These are phyloP conservation scores for Gymnothorax reevesii DNA, from an alignment of 2,797 vertebrate genomes.

Conservation along the genomic window DNA sequence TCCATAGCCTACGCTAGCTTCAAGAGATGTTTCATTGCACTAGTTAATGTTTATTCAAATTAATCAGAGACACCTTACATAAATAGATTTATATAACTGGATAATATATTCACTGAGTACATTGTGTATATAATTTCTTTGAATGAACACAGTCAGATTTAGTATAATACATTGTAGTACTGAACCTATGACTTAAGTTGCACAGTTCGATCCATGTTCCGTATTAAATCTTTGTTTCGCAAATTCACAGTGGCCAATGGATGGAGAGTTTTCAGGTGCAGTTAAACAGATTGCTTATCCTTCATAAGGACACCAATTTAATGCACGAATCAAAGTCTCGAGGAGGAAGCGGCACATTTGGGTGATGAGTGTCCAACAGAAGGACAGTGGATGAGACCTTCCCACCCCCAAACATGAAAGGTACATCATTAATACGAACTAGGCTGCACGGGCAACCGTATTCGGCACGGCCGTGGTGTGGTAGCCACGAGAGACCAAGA, in stretches of 20 bases:
- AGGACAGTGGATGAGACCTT: slow-evolving; percentile 62
- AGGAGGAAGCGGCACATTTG: slow-evolving; percentile 81
- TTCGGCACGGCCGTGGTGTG: slow-evolving; percentile 61
- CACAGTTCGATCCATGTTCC: neutral
- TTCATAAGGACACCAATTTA: slow-evolving; percentile 78
- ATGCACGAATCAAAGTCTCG: slow-evolving; percentile 80
- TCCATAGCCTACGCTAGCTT: neutral
- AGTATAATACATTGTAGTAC: neutral
- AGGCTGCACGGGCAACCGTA: slow-evolving; percentile 48
- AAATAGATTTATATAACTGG: neutral
- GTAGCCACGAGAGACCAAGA: slow-evolving; percentile 60
- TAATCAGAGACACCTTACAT: neutral
- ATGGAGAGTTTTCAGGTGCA: slow-evolving; percentile 72
- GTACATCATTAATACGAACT: slow-evolving; percentile 49
- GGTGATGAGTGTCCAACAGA: slow-evolving; percentile 78
- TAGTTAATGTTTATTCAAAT: neutral
- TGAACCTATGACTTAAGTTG: neutral
- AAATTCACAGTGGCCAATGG: slow-evolving; percentile 56
- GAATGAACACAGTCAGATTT: neutral
- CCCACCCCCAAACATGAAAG: slow-evolving; percentile 48
- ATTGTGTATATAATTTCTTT: neutral
- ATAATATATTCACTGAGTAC: neutral
- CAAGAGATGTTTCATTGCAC: neutral
- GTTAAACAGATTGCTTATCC: slow-evolving; percentile 73
- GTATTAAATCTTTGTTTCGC: neutral